Conservation (phyloP, 2,113 vertebrate species). For the Alaudala cheleensis region DNA sequence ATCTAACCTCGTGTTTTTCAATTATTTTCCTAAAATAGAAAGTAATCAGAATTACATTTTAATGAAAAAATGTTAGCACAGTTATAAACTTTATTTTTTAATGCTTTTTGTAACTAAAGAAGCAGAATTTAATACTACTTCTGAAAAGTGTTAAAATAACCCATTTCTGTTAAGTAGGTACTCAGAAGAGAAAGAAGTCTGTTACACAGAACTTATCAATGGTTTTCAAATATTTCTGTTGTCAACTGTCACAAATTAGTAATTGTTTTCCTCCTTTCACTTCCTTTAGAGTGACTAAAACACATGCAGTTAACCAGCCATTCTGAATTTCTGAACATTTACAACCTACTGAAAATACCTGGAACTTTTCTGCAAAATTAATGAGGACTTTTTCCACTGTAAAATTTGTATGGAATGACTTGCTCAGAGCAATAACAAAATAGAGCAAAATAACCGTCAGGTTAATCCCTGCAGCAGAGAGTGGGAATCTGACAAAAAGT, state of each 20-base stretch:
- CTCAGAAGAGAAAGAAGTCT: not conserved
- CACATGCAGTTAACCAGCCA: not conserved
- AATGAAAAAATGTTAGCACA: not conserved
- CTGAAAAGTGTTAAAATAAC: not conserved
- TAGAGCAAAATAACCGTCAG: not conserved
- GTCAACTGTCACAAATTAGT: not conserved
- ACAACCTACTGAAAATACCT: not conserved
- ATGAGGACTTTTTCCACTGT: not conserved
- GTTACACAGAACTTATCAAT: not conserved
- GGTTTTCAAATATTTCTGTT: not conserved
- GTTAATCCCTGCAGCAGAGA: not conserved
- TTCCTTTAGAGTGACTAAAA: not conserved
- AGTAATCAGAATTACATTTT: not conserved
- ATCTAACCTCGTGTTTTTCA: not conserved
- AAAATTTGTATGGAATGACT: not conserved
- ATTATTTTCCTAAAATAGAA: not conserved
- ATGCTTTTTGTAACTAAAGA: not conserved
- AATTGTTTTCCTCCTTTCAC: not conserved
- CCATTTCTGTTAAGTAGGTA: not conserved
- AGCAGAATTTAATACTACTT: not conserved
- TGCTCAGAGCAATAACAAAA: not conserved
- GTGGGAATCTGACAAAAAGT: not conserved
- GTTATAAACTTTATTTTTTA: not conserved
- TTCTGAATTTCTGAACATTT: not conserved
- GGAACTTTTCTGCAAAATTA: not conserved